A percentile compares a stretch with the other conserved stretches of the same genome.
Conservation (phyloP, 2,113 vertebrate genomes). For the Silurus glanis region DNA sequence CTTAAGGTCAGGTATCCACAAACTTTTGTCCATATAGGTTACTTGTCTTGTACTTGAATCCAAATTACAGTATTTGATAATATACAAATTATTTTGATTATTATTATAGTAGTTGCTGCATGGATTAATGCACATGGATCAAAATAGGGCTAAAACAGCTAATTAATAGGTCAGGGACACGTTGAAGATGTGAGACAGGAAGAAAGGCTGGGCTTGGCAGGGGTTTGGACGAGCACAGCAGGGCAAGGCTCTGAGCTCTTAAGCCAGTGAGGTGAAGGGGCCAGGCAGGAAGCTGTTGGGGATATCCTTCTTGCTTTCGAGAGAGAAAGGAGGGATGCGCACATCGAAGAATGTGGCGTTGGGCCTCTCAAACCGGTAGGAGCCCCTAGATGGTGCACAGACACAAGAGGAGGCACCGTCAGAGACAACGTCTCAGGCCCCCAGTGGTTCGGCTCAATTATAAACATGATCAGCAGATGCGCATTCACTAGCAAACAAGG, state of each 20-base stretch:
- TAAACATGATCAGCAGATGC: not conserved
- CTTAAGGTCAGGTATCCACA: no score
- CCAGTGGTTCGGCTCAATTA: not conserved
- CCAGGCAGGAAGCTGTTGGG: slow-evolving; percentile 63
- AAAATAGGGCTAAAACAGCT: not conserved
- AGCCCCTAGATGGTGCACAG: slow-evolving; percentile 75
- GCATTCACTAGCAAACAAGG: not conserved
- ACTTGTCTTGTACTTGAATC: no score
- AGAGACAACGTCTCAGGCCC: slow-evolving; percentile 39
- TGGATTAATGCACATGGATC: not conserved
- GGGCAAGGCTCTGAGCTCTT: slow-evolving; percentile 33
- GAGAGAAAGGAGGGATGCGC: slow-evolving; percentile 87
- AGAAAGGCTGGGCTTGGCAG: not conserved
- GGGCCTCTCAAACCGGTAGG: slow-evolving; percentile 86
- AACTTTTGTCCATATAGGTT: no score
- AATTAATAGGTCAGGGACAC: not conserved
- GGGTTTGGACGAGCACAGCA: not conserved
- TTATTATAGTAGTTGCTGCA: not conserved
- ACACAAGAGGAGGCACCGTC: slow-evolving; percentile 52
- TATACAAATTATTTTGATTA: not conserved
- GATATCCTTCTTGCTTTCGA: slow-evolving; percentile 85
- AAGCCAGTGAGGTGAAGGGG: slow-evolving; percentile 60
- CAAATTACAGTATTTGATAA: no score
- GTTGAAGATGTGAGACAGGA: slow-evolving; percentile 11
- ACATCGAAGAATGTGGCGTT: slow-evolving; percentile 87